Percentiles rank a stretch among this genome's conserved stretches.
Evolutionary conservation across 23 tunicate genomes (phyloP).

Genomic region (Trididemnum clinides): DNA sequence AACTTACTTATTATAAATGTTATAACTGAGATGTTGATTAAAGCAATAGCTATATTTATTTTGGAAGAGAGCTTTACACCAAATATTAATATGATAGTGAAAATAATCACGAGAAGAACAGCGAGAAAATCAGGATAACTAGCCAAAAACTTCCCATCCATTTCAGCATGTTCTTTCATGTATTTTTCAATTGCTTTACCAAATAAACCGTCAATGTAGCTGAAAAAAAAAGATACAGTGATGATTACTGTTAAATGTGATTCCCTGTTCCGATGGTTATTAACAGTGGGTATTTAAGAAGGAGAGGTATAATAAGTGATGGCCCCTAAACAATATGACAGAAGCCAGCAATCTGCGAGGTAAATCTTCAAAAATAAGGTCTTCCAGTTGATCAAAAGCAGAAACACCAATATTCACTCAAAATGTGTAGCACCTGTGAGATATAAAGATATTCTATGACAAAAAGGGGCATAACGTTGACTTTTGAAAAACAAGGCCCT

Average conservation of each 20-base stretch:
- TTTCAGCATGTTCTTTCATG: conserved; percentile 41
- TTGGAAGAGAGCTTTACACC: conserved; percentile 80
- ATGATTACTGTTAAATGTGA: neutral
- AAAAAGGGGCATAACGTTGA: too few species aligned
- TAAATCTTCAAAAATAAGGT: too few species aligned
- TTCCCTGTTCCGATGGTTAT: too few species aligned
- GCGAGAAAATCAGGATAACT: conserved; percentile 75
- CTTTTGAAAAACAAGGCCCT: too few species aligned
- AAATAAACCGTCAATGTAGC: conserved; percentile 54
- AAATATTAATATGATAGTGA: conserved; percentile 32
- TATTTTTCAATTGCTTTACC: conserved; percentile 44
- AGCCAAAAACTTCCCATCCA: conserved; percentile 65
- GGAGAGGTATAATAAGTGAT: too few species aligned
- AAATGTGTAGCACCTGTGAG: too few species aligned
- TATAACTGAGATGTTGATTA: conserved; percentile 55
- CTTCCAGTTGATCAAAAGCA: too few species aligned
- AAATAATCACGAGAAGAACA: conserved; percentile 40
- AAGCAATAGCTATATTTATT: conserved; percentile 60
- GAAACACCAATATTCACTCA: too few species aligned
- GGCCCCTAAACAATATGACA: too few species aligned
- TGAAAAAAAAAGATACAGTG: neutral
- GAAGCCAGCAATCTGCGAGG: too few species aligned
- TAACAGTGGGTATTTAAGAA: too few species aligned
- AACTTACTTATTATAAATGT: conserved; percentile 65
- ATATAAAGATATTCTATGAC: too few species aligned